phyloP scores from a whole-genome alignment of 2,888 invertebrate species.

The Ormyrus labotus region DNA sequence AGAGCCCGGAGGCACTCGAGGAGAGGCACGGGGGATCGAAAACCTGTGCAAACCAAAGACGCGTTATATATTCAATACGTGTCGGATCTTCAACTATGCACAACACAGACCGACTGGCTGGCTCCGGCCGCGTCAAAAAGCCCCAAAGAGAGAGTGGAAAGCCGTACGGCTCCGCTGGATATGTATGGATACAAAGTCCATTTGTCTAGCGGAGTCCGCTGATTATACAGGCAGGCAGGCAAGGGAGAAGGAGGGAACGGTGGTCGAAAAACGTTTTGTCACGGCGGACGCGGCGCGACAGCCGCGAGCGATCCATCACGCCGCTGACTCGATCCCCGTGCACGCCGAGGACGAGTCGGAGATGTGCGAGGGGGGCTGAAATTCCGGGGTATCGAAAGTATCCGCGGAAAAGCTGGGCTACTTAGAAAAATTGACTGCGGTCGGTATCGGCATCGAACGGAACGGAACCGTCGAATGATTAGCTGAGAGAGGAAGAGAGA shows the following conservation, averaged over 20 bases:
- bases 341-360: neutral
- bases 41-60: too few relatives aligned
- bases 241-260: too few relatives aligned
- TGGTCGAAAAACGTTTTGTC: slow-evolving; percentile 51
- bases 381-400: neutral
- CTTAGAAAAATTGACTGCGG: neutral
- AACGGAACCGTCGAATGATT: neutral
- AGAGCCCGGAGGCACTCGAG: too few relatives aligned
- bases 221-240: slow-evolving; percentile 16
- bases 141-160: neutral
- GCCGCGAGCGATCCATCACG: slow-evolving; percentile 41
- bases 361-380: neutral
- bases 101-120: too few relatives aligned
- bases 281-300: slow-evolving; percentile 22
- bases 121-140: too few relatives aligned
- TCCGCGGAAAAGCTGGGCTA: neutral
- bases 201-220: slow-evolving; percentile 19
- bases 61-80: too few relatives aligned
- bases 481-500: neutral
- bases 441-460: neutral
- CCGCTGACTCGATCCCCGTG: neutral
- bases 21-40: too few relatives aligned
- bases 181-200: slow-evolving; percentile 7
- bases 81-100: too few relatives aligned
- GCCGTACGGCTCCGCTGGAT: neutral